Evolutionary conservation across 2,113 vertebrate species (phyloP).

Genomic region (Entomyzon cyanotis): DNA sequence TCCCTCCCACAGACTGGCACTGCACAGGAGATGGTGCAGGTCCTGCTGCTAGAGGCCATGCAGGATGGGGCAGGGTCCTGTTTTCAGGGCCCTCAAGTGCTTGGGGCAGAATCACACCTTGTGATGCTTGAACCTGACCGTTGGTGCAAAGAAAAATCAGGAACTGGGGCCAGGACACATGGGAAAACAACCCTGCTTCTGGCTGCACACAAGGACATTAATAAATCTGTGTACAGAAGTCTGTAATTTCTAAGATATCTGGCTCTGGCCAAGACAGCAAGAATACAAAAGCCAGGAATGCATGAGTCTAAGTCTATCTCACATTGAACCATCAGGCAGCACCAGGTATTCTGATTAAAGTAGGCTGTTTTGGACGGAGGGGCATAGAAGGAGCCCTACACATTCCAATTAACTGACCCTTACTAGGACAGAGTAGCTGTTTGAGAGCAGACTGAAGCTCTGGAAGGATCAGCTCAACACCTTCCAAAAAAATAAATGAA

Average conservation of each 20-base stretch:
- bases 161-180: fast-evolving
- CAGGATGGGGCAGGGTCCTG: background rate
- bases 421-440: background rate
- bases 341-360: background rate
- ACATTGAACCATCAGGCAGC: background rate
- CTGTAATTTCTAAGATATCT: background rate
- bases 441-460: background rate
- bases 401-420: background rate
- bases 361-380: background rate
- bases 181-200: background rate
- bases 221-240: background rate
- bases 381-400: background rate
- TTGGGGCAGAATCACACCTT: background rate
- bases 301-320: background rate
- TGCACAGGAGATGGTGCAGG: background rate
- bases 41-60: background rate
- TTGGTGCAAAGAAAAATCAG: background rate
- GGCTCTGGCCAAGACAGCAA: background rate
- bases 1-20: background rate
- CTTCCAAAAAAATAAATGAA: background rate
- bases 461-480: background rate
- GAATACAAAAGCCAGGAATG: background rate
- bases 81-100: background rate
- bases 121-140: background rate
- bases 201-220: background rate